These are phyloP conservation scores for Drosophila pseudotakahashii DNA, from an alignment of 2,888 invertebrate species.

Conservation along the genomic window DNA sequence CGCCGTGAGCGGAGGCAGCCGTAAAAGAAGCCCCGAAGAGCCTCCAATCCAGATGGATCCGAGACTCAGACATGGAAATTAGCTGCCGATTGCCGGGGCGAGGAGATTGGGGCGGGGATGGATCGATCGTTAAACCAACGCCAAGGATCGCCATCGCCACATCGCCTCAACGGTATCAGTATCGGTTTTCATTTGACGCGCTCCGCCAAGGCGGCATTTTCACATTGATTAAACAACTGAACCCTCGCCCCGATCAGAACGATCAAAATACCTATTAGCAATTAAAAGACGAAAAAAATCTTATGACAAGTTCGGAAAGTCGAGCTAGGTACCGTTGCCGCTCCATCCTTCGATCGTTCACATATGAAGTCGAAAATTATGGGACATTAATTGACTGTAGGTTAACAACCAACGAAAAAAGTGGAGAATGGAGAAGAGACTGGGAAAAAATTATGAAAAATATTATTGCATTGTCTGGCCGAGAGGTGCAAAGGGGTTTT, in stretches of 20 bases:
- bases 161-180: conserved; percentile 48
- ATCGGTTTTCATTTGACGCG: conserved; percentile 78
- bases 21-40: conserved; percentile 51
- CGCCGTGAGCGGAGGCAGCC: conserved; percentile 65
- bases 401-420: conserved; percentile 42
- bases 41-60: conserved; percentile 45
- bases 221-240: conserved; percentile 50
- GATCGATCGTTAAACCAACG: conserved; percentile 69
- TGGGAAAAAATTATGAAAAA: conserved; percentile 81
- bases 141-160: conserved; percentile 61
- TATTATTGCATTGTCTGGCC: conserved; percentile 73
- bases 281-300: conserved; percentile 58
- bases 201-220: conserved; percentile 56
- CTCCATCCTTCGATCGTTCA: conserved; percentile 18
- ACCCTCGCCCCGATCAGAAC: conserved; percentile 23
- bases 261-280: conserved; percentile 76
- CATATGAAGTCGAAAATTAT: conserved; percentile 72
- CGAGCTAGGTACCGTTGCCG: conserved; percentile 39
- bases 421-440: conserved; percentile 26
- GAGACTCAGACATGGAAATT: conserved; percentile 69
- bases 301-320: conserved; percentile 68
- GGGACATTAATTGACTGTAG: conserved; percentile 81
- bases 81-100: conserved; percentile 63
- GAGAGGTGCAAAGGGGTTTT: conserved; percentile 59
- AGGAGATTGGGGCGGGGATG: conserved; percentile 15